Conservation (phyloP, 2,888 invertebrate species). For the Plebejus melissa region DNA sequence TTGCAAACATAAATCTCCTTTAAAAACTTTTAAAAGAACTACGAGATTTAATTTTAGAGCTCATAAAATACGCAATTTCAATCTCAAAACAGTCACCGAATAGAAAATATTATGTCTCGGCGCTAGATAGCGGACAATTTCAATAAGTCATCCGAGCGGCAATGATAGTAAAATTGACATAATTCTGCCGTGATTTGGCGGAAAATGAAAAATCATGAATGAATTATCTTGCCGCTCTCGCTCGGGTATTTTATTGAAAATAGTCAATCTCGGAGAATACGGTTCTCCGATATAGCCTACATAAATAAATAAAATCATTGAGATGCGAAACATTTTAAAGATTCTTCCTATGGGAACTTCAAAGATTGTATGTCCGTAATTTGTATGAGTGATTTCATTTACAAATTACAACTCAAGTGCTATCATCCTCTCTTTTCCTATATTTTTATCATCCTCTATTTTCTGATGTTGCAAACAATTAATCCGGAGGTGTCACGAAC, state of each 20-base stretch:
- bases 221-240: conserved; percentile 15
- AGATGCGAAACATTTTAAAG: background rate
- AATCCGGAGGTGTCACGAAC: background rate
- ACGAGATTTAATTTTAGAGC: background rate
- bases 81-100: background rate
- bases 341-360: background rate
- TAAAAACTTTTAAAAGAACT: background rate
- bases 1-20: background rate
- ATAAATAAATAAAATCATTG: background rate
- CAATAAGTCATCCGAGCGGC: conserved; percentile 14
- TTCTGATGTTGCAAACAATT: background rate
- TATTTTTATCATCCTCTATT: too few relatives aligned
- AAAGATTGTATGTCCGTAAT: background rate
- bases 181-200: conserved; percentile 6
- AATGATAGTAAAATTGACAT: conserved; percentile 7
- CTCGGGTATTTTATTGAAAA: conserved; percentile 12
- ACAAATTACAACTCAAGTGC: too few relatives aligned
- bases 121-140: conserved; percentile 6
- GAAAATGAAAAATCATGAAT: conserved; percentile 18
- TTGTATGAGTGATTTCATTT: background rate
- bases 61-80: conserved; percentile 6
- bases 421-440: too few relatives aligned
- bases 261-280: conserved; percentile 16
- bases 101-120: conserved; percentile 7
- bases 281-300: background rate